Evolutionary conservation across 2,888 invertebrate species (phyloP), one percentile per base, ranked within the genome.

Genomic region (Alloscopus bannaensis): DNA sequence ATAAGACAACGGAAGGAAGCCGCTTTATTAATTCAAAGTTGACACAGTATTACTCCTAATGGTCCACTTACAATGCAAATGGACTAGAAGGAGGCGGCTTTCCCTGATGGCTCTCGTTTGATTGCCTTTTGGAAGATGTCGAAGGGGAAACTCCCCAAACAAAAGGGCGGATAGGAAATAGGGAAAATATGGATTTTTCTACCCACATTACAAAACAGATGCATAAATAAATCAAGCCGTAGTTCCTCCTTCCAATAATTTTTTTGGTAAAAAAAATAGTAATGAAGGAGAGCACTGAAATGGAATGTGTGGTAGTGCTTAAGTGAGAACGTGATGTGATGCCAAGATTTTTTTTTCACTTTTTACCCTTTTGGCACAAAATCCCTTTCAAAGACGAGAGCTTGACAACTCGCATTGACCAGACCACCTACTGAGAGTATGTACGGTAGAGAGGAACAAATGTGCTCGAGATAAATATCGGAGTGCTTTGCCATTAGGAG

Each of bases 1-100:
- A 42, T 8, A 36, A n/a, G n/a, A n/a, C n/a, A 36, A 6, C 13
- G 36, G 36, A 36, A 36, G 4, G 20, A 57, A 31, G 20, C 31
- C 18, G 31, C 6, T 31, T 59, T 29, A 59, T 59, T 59, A 59
- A 59, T 59, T 29, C 59, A 29, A 55, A 59, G 18, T n/a, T 59
- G 59, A 59, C 59, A 59, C 59, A 59, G 20, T 24, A 59, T 18
- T 55, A 36, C 36, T 36, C 13, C 13, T 36, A 36, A n/a, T n/a
- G n/a, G n/a, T n/a, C n/a, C n/a, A n/a, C n/a, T n/a, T n/a, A n/a
- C n/a, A n/a, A n/a, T n/a, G n/a, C n/a, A n/a, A n/a, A n/a, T n/a
- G 2, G 1, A 16, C 55, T n/a, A 26, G 11, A 26, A 55, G 24
- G 2, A n/a, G 52, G 4, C 6, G 20, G 55, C 8, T 16, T 3